phyloP scores from a whole-genome alignment of 2,888 invertebrate genomes.

The Xylocampa areola region DNA sequence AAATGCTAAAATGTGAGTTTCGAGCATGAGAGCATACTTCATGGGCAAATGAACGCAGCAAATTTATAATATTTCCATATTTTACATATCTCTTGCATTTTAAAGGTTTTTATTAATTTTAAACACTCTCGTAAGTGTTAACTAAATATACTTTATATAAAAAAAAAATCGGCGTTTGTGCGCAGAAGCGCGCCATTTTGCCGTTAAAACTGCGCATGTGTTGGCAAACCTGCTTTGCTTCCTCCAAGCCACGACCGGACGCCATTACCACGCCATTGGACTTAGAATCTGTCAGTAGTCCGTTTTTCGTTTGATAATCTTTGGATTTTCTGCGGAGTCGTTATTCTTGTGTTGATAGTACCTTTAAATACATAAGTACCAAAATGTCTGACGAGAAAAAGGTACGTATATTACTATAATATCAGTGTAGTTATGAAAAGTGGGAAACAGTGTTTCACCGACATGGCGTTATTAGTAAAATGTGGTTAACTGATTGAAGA shows the following conservation, averaged over 20 bases:
- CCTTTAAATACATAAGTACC: slow-evolving; percentile 68
- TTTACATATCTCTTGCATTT: neutral
- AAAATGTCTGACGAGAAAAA: slow-evolving; percentile 92
- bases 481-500: slow-evolving; percentile 74
- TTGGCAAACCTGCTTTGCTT: slow-evolving; percentile 84
- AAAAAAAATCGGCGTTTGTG: slow-evolving; percentile 44
- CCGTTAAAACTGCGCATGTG: slow-evolving; percentile 75
- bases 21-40: neutral
- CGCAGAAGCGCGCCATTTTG: slow-evolving; percentile 83
- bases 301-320: slow-evolving; percentile 73
- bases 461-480: slow-evolving; percentile 85
- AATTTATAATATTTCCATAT: neutral
- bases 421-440: slow-evolving; percentile 68
- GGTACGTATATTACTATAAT: slow-evolving; percentile 83
- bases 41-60: neutral
- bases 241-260: slow-evolving; percentile 85
- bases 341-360: slow-evolving; percentile 73
- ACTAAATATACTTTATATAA: neutral
- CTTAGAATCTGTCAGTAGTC: slow-evolving; percentile 81
- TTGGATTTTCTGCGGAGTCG: slow-evolving; percentile 65
- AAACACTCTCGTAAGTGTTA: too few species aligned
- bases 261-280: slow-evolving; percentile 89
- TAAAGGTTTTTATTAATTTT: slow-evolving; percentile 5
- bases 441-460: slow-evolving; percentile 70
- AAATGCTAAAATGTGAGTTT: slow-evolving; percentile 8